These are phyloP conservation scores for Plagiodera versicolora DNA, from an alignment of 2,888 invertebrate genomes.

Conservation along the genomic window DNA sequence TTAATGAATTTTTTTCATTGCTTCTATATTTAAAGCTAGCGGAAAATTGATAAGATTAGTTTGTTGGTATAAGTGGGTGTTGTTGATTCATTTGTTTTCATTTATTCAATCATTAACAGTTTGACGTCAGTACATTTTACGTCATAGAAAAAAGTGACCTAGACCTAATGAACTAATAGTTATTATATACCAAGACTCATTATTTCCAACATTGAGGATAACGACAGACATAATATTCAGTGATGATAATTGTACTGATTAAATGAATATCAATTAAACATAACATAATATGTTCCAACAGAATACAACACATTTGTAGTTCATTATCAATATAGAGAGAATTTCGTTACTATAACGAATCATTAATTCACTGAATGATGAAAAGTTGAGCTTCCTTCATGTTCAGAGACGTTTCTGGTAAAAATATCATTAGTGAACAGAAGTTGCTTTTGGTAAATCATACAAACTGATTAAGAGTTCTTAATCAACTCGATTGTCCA, in stretches of 20 bases:
- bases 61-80: constrained; percentile 31
- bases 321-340: too few species aligned
- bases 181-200: not conserved
- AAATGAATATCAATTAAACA: too few species aligned
- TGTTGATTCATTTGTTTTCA: constrained; percentile 27
- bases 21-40: constrained; percentile 21
- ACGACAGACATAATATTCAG: not conserved
- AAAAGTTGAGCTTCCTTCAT: too few species aligned
- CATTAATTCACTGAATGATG: too few species aligned
- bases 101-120: constrained; percentile 18
- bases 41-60: constrained; percentile 22
- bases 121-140: constrained; percentile 28
- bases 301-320: too few species aligned
- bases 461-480: too few species aligned
- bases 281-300: too few species aligned
- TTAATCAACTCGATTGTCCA: too few species aligned
- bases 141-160: constrained; percentile 28
- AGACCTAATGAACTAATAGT: constrained; percentile 18
- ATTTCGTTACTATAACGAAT: too few species aligned
- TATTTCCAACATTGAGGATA: not conserved
- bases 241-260: not conserved
- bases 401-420: too few species aligned
- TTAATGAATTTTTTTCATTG: constrained; percentile 8
- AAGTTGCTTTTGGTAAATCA: too few species aligned
- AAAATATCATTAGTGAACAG: too few species aligned